Percentiles rank a stretch among this genome's conserved stretches.
Conservation (phyloP, 2,113 vertebrate species). For the Spheniscus mendiculus region DNA sequence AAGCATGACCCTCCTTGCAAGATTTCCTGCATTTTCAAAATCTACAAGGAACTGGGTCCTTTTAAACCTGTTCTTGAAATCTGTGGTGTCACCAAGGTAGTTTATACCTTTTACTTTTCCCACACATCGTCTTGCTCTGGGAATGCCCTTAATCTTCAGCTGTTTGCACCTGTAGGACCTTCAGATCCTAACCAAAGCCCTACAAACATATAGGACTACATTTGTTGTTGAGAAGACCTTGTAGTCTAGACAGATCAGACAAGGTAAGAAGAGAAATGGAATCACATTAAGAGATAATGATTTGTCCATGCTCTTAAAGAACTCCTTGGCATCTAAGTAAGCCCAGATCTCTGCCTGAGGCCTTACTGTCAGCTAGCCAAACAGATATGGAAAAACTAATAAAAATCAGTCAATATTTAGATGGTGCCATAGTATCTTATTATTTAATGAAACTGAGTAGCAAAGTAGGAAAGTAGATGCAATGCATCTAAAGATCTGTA, state of each 20-base stretch:
- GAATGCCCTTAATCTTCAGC: not conserved
- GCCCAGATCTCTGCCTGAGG: not conserved
- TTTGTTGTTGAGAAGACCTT: constrained; percentile 33
- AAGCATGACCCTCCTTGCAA: not conserved
- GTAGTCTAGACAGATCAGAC: constrained; percentile 44
- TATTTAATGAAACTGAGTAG: constrained; percentile 52
- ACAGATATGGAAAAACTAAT: constrained; percentile 56
- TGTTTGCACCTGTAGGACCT: not conserved
- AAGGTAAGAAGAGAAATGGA: constrained; percentile 47
- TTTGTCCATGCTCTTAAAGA: constrained; percentile 53
- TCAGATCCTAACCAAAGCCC: not conserved
- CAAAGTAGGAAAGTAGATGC: not conserved
- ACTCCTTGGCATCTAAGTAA: constrained; percentile 37
- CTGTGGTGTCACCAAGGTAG: not conserved
- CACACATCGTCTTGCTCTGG: not conserved
- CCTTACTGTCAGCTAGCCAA: constrained; percentile 43
- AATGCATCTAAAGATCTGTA: constrained; percentile 6
- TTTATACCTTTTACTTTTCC: not conserved
- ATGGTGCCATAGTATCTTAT: constrained; percentile 53
- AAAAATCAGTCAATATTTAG: constrained; percentile 63
- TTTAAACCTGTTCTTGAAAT: not conserved
- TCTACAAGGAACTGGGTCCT: not conserved
- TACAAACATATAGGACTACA: not conserved
- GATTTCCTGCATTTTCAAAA: not conserved
- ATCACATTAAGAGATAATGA: constrained; percentile 55